Percentiles rank a stretch among this genome's conserved stretches.
These are phyloP conservation scores for Platygyra sinensis DNA, from an alignment of 64 coral and sea anemone species.

Conservation along the genomic window DNA sequence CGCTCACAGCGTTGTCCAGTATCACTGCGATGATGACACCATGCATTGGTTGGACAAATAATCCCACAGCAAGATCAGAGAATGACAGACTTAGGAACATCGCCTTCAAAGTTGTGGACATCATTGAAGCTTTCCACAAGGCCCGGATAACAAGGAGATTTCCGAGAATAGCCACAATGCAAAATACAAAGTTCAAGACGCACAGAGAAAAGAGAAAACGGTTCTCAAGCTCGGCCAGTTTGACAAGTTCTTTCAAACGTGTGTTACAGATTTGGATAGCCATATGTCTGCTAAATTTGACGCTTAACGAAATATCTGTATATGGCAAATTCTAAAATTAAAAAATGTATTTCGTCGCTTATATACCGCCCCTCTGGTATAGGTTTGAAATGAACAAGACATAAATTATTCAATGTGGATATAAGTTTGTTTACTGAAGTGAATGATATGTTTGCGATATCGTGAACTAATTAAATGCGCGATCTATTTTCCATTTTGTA, in stretches of 20 bases:
- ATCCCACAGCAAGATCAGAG: slow-evolving; percentile 26
- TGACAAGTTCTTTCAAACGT: not conserved
- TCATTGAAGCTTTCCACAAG: not conserved
- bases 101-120: not conserved
- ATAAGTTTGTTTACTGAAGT: no score
- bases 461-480: no score
- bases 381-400: no score
- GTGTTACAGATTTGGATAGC: no score
- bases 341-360: no score
- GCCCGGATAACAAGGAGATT: slow-evolving; percentile 12
- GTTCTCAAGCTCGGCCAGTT: not conserved
- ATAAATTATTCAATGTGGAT: no score
- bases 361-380: no score
- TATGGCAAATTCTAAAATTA: no score
- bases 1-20: not conserved
- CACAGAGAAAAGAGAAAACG: not conserved
- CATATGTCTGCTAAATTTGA: no score
- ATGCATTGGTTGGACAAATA: slow-evolving; percentile 5
- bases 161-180: not conserved
- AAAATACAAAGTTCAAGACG: not conserved
- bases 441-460: no score
- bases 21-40: not conserved
- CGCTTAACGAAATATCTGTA: no score
- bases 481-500: no score
- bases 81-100: slow-evolving; percentile 17